These are phyloP conservation scores for Vireo altiloquus DNA, from an alignment of 2,113 vertebrate genomes.

Conservation along the genomic window DNA sequence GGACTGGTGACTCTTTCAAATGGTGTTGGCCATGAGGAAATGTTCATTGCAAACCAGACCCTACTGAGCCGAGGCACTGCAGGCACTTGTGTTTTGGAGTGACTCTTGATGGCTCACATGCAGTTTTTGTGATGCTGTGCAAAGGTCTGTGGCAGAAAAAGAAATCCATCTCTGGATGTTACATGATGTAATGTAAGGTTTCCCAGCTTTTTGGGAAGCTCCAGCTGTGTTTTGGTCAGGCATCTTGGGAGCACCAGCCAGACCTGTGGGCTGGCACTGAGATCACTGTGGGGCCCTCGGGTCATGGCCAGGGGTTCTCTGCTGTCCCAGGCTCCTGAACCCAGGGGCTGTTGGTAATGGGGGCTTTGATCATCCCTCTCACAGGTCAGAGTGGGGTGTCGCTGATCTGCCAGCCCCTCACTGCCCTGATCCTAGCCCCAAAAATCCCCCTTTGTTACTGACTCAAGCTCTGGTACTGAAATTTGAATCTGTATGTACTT, in stretches of 20 bases:
- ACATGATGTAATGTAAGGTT: not conserved
- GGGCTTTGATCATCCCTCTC: not conserved
- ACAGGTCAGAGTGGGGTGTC: not conserved
- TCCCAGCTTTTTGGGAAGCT: not conserved
- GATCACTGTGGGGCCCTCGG: no score
- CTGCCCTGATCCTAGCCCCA: not conserved
- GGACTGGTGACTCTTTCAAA: not conserved
- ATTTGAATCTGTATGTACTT: not conserved
- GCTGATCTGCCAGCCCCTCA: not conserved
- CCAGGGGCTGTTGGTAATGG: not conserved
- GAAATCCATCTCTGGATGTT: not conserved
- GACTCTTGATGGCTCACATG: not conserved
- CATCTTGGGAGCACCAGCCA: not conserved
- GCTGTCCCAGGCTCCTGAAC: not conserved
- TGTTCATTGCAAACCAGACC: not conserved
- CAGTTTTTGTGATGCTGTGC: not conserved
- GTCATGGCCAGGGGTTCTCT: not conserved
- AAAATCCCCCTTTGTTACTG: not conserved
- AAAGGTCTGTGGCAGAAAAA: not conserved
- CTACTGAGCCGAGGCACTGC: not conserved
- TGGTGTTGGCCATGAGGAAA: not conserved
- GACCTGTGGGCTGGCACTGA: not conserved
- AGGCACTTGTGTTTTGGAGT: not conserved
- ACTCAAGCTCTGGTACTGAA: not conserved
- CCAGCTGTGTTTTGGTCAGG: fast-evolving